phyloP scores from a whole-genome alignment of 2,113 vertebrate species.

The Oncorhynchus gorbuscha region DNA sequence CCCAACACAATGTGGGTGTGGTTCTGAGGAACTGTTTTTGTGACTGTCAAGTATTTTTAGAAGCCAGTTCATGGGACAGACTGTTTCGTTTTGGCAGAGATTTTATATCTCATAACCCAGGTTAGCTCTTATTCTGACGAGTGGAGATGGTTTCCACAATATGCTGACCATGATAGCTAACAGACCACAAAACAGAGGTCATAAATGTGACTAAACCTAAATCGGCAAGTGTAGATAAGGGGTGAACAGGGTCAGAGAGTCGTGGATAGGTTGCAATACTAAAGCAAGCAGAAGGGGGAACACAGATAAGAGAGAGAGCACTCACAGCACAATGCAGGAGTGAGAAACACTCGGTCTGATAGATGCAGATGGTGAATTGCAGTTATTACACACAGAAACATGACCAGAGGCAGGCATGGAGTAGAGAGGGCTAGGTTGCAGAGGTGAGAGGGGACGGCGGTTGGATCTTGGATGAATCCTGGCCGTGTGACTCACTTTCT shows the following conservation, averaged over 20 bases:
- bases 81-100: no score
- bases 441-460: background rate
- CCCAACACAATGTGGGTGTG: no score
- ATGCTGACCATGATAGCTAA: background rate
- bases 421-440: constrained; percentile 19
- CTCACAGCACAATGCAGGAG: constrained; percentile 8
- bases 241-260: background rate
- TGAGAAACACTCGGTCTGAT: background rate
- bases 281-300: background rate
- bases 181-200: background rate
- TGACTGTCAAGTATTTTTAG: no score
- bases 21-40: no score
- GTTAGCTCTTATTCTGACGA: no score
- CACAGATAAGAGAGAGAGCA: constrained; percentile 1
- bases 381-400: constrained; percentile 16
- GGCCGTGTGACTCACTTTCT: constrained; percentile 85
- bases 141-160: no score
- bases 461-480: background rate
- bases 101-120: no score
- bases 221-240: background rate
- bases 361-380: background rate
- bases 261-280: background rate
- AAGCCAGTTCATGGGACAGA: no score
- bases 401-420: background rate
- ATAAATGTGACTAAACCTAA: background rate